Percentiles rank a stretch among this genome's conserved stretches.
Evolutionary conservation across 1,140 invertebrate genomes (phyloP).

Genomic region (Conus ventricosus): DNA sequence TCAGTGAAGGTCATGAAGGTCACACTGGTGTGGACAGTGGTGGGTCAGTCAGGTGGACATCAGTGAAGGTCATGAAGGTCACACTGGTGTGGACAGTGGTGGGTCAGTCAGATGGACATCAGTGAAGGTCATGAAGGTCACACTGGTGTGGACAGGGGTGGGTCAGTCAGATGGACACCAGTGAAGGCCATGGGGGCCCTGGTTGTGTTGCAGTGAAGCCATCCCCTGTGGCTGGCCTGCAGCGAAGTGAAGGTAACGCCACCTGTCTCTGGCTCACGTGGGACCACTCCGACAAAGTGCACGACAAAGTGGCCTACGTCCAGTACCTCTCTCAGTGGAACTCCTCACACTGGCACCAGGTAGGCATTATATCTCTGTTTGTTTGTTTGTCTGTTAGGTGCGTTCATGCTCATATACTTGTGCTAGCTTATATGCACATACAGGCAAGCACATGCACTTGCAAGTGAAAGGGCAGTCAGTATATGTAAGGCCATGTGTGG

Average conservation of each 20-base stretch:
- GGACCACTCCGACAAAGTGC: not conserved
- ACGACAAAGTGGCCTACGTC: not conserved
- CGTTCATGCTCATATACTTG: not conserved
- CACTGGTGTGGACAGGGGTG: too few relatives aligned
- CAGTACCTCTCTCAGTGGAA: slow-evolving; percentile 15
- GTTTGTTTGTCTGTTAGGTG: not conserved
- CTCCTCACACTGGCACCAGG: not conserved
- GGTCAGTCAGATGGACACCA: too few relatives aligned
- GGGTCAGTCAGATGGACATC: too few relatives aligned
- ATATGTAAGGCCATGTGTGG: too few relatives aligned
- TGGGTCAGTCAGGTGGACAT: too few relatives aligned
- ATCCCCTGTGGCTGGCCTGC: slow-evolving; percentile 34
- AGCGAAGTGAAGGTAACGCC: slow-evolving; percentile 16
- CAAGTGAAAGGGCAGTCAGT: too few relatives aligned
- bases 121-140: too few relatives aligned
- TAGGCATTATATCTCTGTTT: not conserved
- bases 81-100: too few relatives aligned
- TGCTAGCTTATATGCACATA: not conserved
- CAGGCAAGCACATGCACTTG: not conserved
- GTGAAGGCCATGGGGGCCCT: too few relatives aligned
- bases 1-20: too few relatives aligned
- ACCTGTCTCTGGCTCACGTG: not conserved
- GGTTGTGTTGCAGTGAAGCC: slow-evolving; percentile 46
- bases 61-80: too few relatives aligned
- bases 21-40: too few relatives aligned